Conservation (phyloP, 2,113 vertebrate genomes). For the Peromyscus californicus region DNA sequence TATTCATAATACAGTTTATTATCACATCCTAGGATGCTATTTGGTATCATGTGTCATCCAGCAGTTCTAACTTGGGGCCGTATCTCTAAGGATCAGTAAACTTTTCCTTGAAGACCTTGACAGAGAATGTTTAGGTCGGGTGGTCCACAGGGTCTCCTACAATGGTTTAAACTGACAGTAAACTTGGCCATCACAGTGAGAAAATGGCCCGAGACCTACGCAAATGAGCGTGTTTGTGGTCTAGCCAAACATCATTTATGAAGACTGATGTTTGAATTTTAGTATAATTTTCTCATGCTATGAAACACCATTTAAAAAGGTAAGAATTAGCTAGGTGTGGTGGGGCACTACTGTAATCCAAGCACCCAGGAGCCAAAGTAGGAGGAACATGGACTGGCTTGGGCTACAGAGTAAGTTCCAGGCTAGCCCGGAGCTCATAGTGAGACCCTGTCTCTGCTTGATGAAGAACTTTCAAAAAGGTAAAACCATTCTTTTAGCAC, state of each 20-base stretch:
- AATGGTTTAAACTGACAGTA: not conserved
- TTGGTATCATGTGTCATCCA: rapidly evolving
- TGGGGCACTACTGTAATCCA: not conserved
- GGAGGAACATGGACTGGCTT: not conserved
- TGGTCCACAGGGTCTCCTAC: not conserved
- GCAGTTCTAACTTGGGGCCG: not conserved
- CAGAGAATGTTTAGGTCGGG: not conserved
- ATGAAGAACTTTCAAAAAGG: not conserved
- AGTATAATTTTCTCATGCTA: not conserved
- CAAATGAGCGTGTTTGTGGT: not conserved
- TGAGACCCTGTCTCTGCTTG: not conserved
- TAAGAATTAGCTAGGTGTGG: not conserved
- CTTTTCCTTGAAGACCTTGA: not conserved
- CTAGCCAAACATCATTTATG: not conserved
- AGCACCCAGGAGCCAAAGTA: not conserved
- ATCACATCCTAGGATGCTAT: not conserved
- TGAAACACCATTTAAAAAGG: not conserved
- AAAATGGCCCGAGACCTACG: rapidly evolving
- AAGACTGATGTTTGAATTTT: not conserved
- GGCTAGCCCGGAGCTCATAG: not conserved
- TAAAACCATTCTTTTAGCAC: not conserved
- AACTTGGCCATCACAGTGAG: not conserved
- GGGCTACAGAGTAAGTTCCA: not conserved
- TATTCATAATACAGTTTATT: not conserved
- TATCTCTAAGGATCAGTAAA: not conserved